Evolutionary conservation across 1,140 invertebrate species (phyloP).

Genomic region (Oncopeltus fasciatus): DNA sequence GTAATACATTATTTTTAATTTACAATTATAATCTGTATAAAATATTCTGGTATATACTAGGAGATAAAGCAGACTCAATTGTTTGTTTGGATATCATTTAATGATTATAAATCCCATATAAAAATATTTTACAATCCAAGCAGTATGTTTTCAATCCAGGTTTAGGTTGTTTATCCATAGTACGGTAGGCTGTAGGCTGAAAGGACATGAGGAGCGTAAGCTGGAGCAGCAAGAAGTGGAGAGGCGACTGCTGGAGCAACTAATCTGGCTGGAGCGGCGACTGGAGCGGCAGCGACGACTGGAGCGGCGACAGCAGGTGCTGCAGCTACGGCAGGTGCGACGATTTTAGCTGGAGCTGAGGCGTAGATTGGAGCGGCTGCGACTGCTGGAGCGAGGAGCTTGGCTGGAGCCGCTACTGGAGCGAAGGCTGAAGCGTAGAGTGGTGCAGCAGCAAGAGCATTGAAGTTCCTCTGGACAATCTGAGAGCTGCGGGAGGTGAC

Average conservation of each 20-base stretch:
- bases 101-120: too few relatives aligned
- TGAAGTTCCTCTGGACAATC: background rate
- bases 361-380: background rate
- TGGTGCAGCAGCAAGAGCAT: background rate
- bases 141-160: too few relatives aligned
- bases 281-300: background rate
- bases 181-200: too few relatives aligned
- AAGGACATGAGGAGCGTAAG: too few relatives aligned
- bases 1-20: too few relatives aligned
- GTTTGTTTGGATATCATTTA: too few relatives aligned
- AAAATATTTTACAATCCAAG: too few relatives aligned
- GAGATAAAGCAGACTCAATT: too few relatives aligned
- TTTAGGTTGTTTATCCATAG: too few relatives aligned
- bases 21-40: too few relatives aligned
- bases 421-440: background rate
- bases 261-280: background rate
- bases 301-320: background rate
- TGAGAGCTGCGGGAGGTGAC: background rate
- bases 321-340: background rate
- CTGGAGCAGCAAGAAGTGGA: background rate
- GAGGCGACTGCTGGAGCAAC: background rate
- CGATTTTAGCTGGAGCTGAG: background rate
- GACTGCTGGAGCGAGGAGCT: too few relatives aligned
- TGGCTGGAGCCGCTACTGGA: background rate
- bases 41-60: too few relatives aligned